Conservation (phyloP, 2,113 vertebrate genomes). For the Paratilapia polleni region DNA sequence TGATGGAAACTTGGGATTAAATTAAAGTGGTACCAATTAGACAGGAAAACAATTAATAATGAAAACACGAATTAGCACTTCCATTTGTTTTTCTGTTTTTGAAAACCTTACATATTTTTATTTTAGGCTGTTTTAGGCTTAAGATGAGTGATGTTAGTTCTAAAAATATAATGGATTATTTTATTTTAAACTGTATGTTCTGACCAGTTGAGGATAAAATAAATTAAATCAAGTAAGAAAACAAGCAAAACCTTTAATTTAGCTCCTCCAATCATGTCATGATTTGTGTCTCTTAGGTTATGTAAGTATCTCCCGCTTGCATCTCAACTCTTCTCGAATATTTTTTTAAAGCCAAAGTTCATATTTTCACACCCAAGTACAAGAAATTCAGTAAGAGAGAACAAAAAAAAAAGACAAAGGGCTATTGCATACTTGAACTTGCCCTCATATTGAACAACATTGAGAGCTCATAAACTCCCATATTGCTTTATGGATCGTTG, state of each 20-base stretch:
- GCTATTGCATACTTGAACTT: slow-evolving; percentile 47
- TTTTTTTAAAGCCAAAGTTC: not conserved
- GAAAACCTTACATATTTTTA: not conserved
- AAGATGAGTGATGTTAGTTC: not conserved
- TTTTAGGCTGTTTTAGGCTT: not conserved
- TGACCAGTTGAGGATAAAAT: no score
- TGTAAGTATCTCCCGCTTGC: not conserved
- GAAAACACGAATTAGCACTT: not conserved
- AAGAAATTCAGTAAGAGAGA: not conserved
- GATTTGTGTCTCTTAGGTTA: not conserved
- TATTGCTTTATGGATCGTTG: slow-evolving; percentile 76
- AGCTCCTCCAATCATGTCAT: not conserved
- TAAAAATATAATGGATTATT: not conserved
- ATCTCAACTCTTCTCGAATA: not conserved
- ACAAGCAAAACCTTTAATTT: not conserved
- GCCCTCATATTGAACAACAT: slow-evolving; percentile 60
- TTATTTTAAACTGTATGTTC: no score
- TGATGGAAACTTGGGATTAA: not conserved
- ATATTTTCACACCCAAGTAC: not conserved
- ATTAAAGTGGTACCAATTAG: not conserved
- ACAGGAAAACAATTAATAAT: not conserved
- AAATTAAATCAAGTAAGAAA: no score
- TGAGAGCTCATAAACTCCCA: slow-evolving; percentile 71
- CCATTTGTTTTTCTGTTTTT: not conserved
- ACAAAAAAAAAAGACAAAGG: not conserved